Evolutionary conservation across 1,140 invertebrate genomes (phyloP).

Genomic region (Macrobrachium rosenbergii): DNA sequence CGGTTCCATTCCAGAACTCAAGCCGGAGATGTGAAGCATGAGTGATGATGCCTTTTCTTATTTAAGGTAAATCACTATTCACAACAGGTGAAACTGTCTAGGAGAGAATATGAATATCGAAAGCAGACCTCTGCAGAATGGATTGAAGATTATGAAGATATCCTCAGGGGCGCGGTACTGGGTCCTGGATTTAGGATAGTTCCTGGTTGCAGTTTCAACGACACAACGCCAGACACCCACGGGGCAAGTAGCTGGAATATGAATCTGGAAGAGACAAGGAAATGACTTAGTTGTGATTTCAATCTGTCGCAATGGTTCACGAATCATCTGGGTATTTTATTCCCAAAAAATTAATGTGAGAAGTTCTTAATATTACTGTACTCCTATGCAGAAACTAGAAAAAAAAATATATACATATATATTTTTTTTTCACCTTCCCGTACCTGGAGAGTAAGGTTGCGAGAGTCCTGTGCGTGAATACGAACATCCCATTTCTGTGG

Average conservation of each 20-base stretch:
- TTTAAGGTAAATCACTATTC: background rate
- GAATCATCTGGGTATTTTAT: too few species aligned
- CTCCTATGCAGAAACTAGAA: background rate
- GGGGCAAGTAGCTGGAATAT: conserved; percentile 69
- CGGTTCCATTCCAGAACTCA: too few species aligned
- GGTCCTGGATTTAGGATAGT: conserved; percentile 64
- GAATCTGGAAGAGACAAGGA: conserved; percentile 66
- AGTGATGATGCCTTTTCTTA: background rate
- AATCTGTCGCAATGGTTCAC: too few species aligned
- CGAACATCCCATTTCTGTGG: conserved; percentile 72
- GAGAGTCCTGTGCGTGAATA: conserved; percentile 73
- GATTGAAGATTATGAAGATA: conserved; percentile 80
- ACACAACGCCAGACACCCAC: conserved; percentile 72
- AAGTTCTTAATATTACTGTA: too few species aligned
- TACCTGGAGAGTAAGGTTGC: conserved; percentile 74
- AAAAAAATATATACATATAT: too few species aligned
- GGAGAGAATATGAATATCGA: background rate
- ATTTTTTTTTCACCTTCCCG: too few species aligned
- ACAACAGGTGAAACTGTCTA: background rate
- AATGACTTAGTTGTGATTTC: background rate
- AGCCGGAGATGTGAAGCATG: too few species aligned
- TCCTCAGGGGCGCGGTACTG: conserved; percentile 68
- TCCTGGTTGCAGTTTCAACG: conserved; percentile 69
- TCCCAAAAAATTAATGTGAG: too few species aligned
- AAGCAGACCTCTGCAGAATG: conserved; percentile 73